Conservation (phyloP, 2,797 vertebrate genomes). For the Premnoplex brunnescens region DNA sequence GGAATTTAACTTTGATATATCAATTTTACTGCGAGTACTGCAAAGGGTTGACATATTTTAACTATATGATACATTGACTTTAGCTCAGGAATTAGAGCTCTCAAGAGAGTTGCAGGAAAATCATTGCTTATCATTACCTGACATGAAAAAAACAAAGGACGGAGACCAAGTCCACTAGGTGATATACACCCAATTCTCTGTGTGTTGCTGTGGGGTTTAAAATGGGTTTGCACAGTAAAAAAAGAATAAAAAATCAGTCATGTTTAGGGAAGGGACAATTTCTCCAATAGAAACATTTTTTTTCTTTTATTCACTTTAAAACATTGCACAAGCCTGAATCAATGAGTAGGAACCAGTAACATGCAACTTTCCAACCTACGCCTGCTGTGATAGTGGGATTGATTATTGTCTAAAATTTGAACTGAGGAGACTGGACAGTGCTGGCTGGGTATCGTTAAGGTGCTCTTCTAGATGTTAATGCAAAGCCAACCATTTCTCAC, state of each 20-base stretch:
- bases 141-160: neutral
- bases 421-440: neutral
- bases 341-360: neutral
- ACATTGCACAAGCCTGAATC: neutral
- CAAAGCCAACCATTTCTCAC: neutral
- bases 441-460: neutral
- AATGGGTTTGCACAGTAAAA: neutral
- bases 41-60: slow-evolving; percentile 25
- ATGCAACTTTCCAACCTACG: neutral
- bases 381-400: neutral
- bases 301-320: neutral
- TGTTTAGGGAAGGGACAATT: neutral
- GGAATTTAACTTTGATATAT: slow-evolving; percentile 56
- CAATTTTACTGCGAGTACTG: slow-evolving; percentile 10
- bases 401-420: neutral
- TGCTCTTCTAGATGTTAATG: neutral
- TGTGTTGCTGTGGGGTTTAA: neutral
- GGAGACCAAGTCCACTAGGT: neutral
- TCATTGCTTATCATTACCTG: neutral
- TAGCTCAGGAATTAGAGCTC: neutral
- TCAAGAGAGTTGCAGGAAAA: neutral
- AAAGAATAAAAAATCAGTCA: neutral
- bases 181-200: neutral
- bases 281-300: neutral
- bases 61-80: neutral